These are phyloP conservation scores for Mesaphorura yosii DNA, from an alignment of 1,140 invertebrate species.

Conservation along the genomic window DNA sequence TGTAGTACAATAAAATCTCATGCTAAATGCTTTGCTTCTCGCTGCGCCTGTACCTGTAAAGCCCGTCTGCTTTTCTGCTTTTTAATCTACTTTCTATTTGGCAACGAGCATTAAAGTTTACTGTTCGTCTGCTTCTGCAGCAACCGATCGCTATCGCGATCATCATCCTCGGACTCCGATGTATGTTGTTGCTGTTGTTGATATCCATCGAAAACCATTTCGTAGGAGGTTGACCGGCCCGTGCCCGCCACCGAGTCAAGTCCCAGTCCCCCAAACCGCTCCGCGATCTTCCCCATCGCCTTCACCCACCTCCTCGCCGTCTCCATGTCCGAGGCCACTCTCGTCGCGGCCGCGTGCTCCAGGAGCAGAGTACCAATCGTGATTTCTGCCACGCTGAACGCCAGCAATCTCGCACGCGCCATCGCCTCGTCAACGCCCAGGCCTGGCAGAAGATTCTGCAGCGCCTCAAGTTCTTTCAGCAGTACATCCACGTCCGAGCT, in stretches of 20 bases:
- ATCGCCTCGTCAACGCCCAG: slow-evolving; percentile 33
- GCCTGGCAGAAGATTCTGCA: slow-evolving; percentile 31
- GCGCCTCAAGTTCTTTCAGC: slow-evolving; percentile 3
- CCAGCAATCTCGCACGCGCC: slow-evolving; percentile 39
- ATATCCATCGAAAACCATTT: slow-evolving; percentile 15
- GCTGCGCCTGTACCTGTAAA: no score
- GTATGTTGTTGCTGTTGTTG: not conserved
- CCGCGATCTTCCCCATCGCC: not conserved
- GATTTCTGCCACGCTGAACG: slow-evolving; percentile 39
- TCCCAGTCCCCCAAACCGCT: not conserved
- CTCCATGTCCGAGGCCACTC: slow-evolving; percentile 30
- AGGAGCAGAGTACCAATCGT: slow-evolving; percentile 39
- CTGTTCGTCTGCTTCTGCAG: no score
- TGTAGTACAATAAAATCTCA: no score
- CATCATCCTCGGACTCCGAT: no score
- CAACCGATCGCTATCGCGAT: no score
- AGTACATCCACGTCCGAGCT: not conserved
- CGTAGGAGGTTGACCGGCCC: not conserved
- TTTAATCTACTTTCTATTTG: no score
- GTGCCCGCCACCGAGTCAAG: slow-evolving; percentile 3
- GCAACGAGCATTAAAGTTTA: no score
- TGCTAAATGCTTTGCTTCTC: no score
- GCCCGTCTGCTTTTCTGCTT: no score
- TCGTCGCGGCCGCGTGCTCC: slow-evolving; percentile 36
- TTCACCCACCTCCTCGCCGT: slow-evolving; percentile 30